Conservation (phyloP, 1,140 invertebrate species). For the Caenorhabditis remanei region DNA sequence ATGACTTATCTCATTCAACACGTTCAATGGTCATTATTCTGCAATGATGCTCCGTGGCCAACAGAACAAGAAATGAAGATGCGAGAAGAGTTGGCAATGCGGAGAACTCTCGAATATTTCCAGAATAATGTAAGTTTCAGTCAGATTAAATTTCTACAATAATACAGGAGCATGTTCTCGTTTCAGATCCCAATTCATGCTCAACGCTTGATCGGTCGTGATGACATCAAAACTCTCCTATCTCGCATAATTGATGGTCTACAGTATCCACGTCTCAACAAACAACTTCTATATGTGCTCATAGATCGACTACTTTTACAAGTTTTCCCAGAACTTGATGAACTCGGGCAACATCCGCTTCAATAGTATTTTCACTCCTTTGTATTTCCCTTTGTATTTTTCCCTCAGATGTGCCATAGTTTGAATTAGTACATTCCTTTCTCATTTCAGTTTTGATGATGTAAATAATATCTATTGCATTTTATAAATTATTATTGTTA, state of each 20-base stretch:
- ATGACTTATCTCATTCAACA: slow-evolving; percentile 42
- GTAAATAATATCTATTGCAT: background rate
- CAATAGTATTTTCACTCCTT: background rate
- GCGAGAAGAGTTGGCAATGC: slow-evolving; percentile 60
- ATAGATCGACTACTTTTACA: slow-evolving; percentile 57
- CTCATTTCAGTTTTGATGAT: background rate
- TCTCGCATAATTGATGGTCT: slow-evolving; percentile 57
- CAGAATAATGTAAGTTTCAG: slow-evolving; percentile 52
- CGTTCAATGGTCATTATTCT: slow-evolving; percentile 51
- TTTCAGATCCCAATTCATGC: slow-evolving; percentile 53
- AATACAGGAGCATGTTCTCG: background rate
- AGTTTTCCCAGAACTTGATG: slow-evolving; percentile 57
- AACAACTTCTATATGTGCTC: slow-evolving; percentile 62
- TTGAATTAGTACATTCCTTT: too few species aligned
- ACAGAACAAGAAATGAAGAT: slow-evolving; percentile 64
- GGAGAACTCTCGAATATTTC: slow-evolving; percentile 58
- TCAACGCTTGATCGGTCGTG: slow-evolving; percentile 43
- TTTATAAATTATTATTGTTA: background rate
- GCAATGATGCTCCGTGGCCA: slow-evolving; percentile 21
- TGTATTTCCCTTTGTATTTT: background rate
- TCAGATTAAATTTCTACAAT: background rate
- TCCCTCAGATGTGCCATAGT: background rate
- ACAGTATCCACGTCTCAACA: slow-evolving; percentile 66
- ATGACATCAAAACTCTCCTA: slow-evolving; percentile 47
- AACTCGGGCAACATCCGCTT: background rate